phyloP scores from a whole-genome alignment of 1,140 invertebrate species.

The Akabosia matsudoensis region DNA sequence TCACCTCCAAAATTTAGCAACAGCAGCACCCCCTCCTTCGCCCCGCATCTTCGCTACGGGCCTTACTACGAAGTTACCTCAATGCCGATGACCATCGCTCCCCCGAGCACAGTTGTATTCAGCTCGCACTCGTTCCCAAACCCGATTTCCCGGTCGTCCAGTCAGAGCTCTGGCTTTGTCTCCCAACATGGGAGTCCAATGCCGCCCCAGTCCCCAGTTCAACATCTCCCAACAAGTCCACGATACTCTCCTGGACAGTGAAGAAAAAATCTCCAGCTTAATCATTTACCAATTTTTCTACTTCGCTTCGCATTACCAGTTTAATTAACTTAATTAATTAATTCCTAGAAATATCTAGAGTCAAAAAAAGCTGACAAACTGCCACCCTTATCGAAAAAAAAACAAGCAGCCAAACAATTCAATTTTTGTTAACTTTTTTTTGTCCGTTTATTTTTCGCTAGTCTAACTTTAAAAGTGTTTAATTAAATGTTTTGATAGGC shows the following conservation, averaged over 20 bases:
- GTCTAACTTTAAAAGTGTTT: too few relatives aligned
- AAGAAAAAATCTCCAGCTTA: neutral
- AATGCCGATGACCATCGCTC: neutral
- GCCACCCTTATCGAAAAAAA: too few relatives aligned
- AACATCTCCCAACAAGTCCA: neutral
- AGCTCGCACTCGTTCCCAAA: neutral
- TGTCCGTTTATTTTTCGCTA: too few relatives aligned
- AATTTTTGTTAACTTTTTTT: neutral
- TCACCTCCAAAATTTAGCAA: conserved; percentile 16
- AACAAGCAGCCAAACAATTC: too few relatives aligned
- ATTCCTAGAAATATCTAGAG: too few relatives aligned
- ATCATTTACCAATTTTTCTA: neutral
- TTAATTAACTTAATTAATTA: too few relatives aligned
- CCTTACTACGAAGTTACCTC: neutral
- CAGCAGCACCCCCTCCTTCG: neutral
- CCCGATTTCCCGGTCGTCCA: neutral
- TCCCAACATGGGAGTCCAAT: neutral
- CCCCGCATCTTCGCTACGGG: neutral
- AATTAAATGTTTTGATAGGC: too few relatives aligned
- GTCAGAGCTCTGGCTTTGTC: conserved; percentile 17
- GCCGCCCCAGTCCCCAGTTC: neutral
- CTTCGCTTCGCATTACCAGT: neutral
- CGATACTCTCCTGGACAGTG: neutral
- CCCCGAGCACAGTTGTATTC: neutral
- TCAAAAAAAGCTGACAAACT: too few relatives aligned